Base-by-base conservation (phyloP, 1,140 invertebrate genomes). In the Brachionus angularis region DNA sequence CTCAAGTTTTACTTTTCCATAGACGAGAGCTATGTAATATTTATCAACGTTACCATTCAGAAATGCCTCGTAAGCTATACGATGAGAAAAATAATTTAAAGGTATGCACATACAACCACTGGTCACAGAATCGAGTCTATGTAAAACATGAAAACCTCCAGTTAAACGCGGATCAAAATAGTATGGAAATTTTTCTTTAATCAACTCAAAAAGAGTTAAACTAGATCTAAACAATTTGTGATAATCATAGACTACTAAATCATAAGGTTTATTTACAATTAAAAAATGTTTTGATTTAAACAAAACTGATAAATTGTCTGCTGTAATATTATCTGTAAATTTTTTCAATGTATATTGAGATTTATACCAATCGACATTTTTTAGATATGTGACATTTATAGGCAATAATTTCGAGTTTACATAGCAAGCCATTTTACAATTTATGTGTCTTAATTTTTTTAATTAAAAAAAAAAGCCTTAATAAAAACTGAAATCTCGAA, bases 31-130 rank as follows among this genome's bases (percentile, higher is more conserved):
- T 16, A 70, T 5, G 34, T 70, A 70, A 53, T 42, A 50, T 23
- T 70, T 70, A 16, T 50, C 46, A 18, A 34, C 67, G 42, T 46
- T 42, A 27, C 42, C 42, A 53, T 34, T 34, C 5, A 8, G 16
- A 42, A 70, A 70, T 14, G 47, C 47, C 25, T 70, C 46, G 25
- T 34, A 52, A 36, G 27, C 67, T 16, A 53, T 44, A 25, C 34
- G 16, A 36, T 70, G 67, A 7, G 46, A 36, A 29, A 44, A 36
- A 21, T 52, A 46, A 52, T 42, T 36, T n/a, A 52, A 50, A 21
- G 46, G 46, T n/a, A 70, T 47, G 14, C 67, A 70, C 18, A 70
- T 34, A 29, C 67, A 70, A 29, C 67, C 67, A 70, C 67, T 70
- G 4, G 67, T 70, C 2, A 50, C 67, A 18, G 31, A 36, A 52